Base-by-base conservation (phyloP, 2,113 vertebrate species). In the Columba livia region DNA sequence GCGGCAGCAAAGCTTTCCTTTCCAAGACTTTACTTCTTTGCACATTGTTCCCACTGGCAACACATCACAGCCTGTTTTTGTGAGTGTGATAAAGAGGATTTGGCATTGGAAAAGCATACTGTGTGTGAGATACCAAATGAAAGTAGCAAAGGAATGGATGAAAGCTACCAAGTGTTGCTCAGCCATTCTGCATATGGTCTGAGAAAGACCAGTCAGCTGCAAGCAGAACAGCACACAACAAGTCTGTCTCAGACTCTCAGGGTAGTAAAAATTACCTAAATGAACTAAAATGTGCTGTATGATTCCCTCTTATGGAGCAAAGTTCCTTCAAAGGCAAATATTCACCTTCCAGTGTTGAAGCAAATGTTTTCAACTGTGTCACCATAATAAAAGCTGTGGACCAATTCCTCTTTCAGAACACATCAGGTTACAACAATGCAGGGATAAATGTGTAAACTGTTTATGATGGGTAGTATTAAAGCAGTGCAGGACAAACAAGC, bases 41-140 rank as follows among this genome's bases (percentile, higher is more conserved):
- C 72, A 61, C 65, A 42, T 81, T 86, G 50, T 50, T 89, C 57
- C 61, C 3, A 3, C 79, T 96, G 90, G 93, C 94, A 96, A 24
- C 92, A 85, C 83, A 92, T 85, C 92, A 93, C 61, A 96, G 93
- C 36, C 65, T 42, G 66, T 1, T 65, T 95, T 65, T 85, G 65
- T 62, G 72, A 88, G 56, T 5, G 9, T 11, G 86, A 94, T 94
- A 96, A 92, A 79, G 80, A 48, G 90, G 83, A 82, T 94, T 90
- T 95, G 93, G 90, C 90, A 62, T 11, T 65, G 83, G 40, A 75
- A 89, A 72, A 20, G 28, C 65, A 47, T 34, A 51, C 88, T 77
- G 8, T 34, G 13, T 61, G 47, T 34, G 80, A 91, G 85, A 95
- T 74, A 88, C 56, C 48, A 54, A 93, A 84, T 20, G 32, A 67